These are phyloP conservation scores for Marmota monax DNA, from an alignment of 2,113 vertebrate species.

Conservation along the genomic window DNA sequence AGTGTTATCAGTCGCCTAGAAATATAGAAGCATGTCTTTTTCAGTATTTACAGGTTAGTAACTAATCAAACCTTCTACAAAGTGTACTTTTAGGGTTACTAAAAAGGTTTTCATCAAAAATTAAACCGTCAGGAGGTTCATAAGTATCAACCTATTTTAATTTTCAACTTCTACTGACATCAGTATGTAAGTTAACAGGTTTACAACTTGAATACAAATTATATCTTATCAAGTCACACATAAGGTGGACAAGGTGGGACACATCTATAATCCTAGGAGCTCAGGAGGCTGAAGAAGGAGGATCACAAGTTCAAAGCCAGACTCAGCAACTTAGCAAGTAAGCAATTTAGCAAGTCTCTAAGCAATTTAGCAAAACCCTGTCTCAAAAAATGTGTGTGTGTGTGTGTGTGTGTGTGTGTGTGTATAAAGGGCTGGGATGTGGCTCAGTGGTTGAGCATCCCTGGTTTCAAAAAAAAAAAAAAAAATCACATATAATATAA, in stretches of 20 bases:
- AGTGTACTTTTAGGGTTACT: neutral
- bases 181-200: neutral
- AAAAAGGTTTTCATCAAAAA: neutral
- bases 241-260: neutral
- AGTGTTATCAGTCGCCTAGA: slow-evolving; percentile 74
- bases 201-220: neutral
- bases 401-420: no score
- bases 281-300: no score
- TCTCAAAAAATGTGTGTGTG: no score
- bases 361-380: no score
- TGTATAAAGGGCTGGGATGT: no score
- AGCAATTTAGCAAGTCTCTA: no score
- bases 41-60: neutral
- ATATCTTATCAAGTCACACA: neutral
- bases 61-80: neutral
- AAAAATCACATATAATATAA: neutral
- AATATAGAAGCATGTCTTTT: slow-evolving; percentile 64
- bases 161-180: neutral
- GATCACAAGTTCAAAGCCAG: no score
- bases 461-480: no score
- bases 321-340: no score
- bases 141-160: neutral
- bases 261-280: no score
- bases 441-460: no score
- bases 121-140: neutral